Conservation (phyloP, 2,113 vertebrate species). For the Calcarius ornatus region DNA sequence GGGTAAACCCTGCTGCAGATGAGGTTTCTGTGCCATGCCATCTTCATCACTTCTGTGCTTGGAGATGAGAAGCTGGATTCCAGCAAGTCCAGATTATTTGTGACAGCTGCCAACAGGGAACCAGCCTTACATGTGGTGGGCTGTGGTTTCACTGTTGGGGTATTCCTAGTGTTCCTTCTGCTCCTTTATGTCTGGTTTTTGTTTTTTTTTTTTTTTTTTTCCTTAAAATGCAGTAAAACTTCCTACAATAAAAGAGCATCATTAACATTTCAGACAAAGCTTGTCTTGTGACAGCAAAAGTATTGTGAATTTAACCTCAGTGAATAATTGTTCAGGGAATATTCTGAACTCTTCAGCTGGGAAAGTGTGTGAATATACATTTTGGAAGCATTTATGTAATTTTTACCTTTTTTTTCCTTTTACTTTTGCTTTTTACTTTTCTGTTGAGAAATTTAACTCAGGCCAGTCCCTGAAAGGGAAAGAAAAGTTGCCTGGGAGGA, state of each 20-base stretch:
- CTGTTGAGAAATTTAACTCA: neutral
- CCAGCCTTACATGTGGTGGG: neutral
- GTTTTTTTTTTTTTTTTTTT: neutral
- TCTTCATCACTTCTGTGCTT: neutral
- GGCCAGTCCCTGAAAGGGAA: neutral
- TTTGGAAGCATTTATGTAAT: neutral
- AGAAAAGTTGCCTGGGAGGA: neutral
- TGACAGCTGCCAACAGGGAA: neutral
- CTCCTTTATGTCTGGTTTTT: neutral
- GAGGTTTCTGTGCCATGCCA: neutral
- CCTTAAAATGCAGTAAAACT: neutral
- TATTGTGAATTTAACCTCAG: neutral
- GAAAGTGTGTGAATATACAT: neutral
- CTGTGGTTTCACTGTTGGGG: neutral
- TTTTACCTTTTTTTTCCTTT: neutral
- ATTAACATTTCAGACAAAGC: neutral
- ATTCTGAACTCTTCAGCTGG: neutral
- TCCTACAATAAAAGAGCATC: neutral
- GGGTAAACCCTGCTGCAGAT: neutral
- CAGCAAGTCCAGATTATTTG: neutral
- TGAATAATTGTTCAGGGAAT: neutral
- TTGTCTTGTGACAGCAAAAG: neutral
- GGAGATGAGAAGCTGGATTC: neutral
- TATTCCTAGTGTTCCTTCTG: neutral
- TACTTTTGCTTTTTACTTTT: neutral